Evolutionary conservation across 1,140 invertebrate species (phyloP), one percentile per base, ranked within the genome.

Genomic region (Lerema accius): DNA sequence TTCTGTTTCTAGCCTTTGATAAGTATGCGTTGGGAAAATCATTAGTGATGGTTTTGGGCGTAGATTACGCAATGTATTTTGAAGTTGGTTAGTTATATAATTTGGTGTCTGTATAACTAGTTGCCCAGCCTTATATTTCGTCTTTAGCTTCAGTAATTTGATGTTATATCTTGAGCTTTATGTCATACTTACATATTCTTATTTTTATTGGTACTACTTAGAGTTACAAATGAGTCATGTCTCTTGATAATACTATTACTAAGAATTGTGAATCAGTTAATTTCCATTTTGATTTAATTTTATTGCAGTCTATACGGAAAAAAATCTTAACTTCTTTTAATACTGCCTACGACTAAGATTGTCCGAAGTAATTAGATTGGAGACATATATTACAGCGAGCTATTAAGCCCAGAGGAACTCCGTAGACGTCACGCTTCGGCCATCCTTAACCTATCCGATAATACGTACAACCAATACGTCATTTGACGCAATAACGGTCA

Each of bases 401-500:
- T 16, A 58, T 35, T 58, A 58, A 58, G 55, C 55, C 55, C n/a
- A 35, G 23, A 58, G 42, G 40, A 65, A 56, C 63, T 32, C n/a
- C 32, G 62, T 32, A 19, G 45, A 66, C 76, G 69, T 80, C 81
- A 86, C 81, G 80, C 71, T 19, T 69, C 53, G 48, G 53, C 76
- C 69, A 84, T 83, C 67, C 75, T 76, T 84, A 83, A 84, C 80
- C 70, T 71, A 78, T 74, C 69, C 78, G 72, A 67, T 73, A 76
- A 78, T 84, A 84, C 80, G 82, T 82, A 76, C 76, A 55, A 73
- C 72, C 82, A 78, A 89, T 89, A 83, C 84, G 84, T 89, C 86
- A 89, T 89, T 84, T 73, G 84, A 85, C 76, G 86, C 86, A 90
- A 88, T 88, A 88, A 90, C 83, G 83, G 87, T 86, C 87, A 84